Evolutionary conservation across 2,888 invertebrate genomes (phyloP).

Genomic region (Lasioglossum leucozonium): DNA sequence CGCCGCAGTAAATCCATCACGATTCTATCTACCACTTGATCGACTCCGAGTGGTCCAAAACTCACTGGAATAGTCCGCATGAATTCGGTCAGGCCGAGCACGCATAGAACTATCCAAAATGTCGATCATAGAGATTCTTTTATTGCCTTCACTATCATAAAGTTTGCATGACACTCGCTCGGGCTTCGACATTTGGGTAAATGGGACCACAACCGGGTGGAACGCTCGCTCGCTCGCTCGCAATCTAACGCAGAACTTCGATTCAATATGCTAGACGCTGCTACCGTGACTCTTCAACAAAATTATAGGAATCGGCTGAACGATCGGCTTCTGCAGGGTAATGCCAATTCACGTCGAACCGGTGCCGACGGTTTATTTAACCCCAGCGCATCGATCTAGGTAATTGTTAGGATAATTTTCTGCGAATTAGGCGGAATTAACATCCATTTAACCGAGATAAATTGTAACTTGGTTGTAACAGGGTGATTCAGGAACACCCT

Average conservation of each 20-base stretch:
- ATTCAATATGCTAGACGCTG: neutral
- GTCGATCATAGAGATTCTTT: slow-evolving; percentile 37
- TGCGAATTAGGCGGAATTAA: neutral
- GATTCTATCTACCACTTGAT: slow-evolving; percentile 42
- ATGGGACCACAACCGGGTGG: neutral
- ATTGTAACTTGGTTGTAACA: too few relatives aligned
- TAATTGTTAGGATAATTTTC: neutral
- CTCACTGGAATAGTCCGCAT: slow-evolving; percentile 21
- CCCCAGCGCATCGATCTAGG: neutral
- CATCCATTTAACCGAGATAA: neutral
- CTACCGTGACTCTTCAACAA: neutral
- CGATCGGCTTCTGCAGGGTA: neutral
- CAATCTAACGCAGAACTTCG: neutral
- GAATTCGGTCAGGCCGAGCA: slow-evolving; percentile 16
- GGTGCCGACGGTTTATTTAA: neutral
- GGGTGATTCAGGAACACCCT: too few relatives aligned
- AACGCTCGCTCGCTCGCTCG: neutral
- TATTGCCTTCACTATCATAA: slow-evolving; percentile 5
- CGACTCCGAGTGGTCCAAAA: slow-evolving; percentile 43
- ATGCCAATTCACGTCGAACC: neutral
- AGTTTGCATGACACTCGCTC: neutral
- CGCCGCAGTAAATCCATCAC: slow-evolving; percentile 49
- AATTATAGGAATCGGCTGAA: neutral
- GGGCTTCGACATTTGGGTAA: neutral
- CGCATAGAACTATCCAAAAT: slow-evolving; percentile 21